Evolutionary conservation across 1,140 invertebrate genomes (phyloP).

Genomic region (Lordiphosa collinella): DNA sequence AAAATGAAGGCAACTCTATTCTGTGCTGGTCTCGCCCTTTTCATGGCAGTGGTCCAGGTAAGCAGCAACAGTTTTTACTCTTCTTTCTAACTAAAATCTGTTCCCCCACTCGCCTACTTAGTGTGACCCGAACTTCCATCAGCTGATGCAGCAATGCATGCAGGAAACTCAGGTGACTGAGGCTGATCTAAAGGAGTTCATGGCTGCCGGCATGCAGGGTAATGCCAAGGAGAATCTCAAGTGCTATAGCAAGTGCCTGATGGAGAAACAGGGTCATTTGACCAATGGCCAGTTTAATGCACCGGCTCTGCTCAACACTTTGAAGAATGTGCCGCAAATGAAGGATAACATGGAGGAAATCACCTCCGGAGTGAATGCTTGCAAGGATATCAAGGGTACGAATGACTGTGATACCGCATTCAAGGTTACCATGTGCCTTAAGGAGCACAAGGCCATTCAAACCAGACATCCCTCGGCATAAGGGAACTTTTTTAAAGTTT

Average conservation of each 20-base stretch:
- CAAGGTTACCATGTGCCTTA: constrained; percentile 60
- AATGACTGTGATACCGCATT: constrained; percentile 72
- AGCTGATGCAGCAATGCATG: constrained; percentile 64
- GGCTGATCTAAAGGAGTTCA: constrained; percentile 53
- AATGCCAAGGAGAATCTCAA: constrained; percentile 54
- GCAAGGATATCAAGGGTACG: constrained; percentile 56
- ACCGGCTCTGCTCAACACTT: constrained; percentile 35
- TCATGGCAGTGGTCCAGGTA: constrained; percentile 54
- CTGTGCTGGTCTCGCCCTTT: constrained; percentile 23
- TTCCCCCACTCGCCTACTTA: constrained; percentile 9
- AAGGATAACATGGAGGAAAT: constrained; percentile 54
- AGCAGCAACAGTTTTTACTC: not conserved
- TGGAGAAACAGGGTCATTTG: constrained; percentile 64
- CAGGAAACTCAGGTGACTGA: constrained; percentile 48
- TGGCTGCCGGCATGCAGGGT: constrained; percentile 45
- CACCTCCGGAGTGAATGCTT: constrained; percentile 47
- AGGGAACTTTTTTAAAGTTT: not conserved
- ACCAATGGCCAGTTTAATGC: constrained; percentile 59
- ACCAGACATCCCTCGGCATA: constrained; percentile 16
- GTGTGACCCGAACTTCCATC: constrained; percentile 48
- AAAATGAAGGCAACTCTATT: constrained; percentile 51
- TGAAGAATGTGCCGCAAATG: constrained; percentile 49
- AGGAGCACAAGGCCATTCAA: constrained; percentile 53
- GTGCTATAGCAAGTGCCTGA: constrained; percentile 64
- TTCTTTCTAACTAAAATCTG: not conserved